Percentiles rank a stretch among this genome's conserved stretches.
Conservation (phyloP, 2,113 vertebrate genomes). For the Loxodonta africana region DNA sequence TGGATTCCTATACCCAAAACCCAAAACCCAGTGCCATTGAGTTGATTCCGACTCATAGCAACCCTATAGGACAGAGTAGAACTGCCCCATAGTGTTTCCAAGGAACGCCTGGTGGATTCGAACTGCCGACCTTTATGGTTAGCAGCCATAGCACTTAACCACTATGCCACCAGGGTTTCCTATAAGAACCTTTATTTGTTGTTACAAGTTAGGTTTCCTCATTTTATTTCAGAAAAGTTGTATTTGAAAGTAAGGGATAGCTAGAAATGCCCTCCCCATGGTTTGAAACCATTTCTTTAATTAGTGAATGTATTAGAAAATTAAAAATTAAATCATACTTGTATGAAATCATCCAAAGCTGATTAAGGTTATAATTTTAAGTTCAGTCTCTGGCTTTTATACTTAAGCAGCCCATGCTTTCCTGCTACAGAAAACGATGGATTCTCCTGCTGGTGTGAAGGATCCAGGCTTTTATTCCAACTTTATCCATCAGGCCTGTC, state of each 20-base stretch:
- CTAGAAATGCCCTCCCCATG: neutral
- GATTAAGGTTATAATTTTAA: neutral
- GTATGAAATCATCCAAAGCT: neutral
- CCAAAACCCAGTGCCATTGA: no score
- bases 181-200: neutral
- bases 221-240: conserved; percentile 40
- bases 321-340: conserved; percentile 38
- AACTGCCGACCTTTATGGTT: no score
- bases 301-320: conserved; percentile 42
- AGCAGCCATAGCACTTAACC: no score
- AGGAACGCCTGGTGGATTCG: no score
- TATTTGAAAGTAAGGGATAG: neutral
- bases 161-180: neutral
- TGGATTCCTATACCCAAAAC: neutral
- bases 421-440: neutral
- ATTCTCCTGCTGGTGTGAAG: neutral
- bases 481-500: neutral
- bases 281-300: conserved; percentile 34
- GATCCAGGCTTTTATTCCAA: neutral
- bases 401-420: neutral
- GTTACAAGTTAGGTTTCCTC: neutral
- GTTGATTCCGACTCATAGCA: no score
- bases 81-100: no score
- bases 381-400: neutral
- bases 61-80: no score